Percentiles rank a stretch among this genome's conserved stretches.
Evolutionary conservation across 2,888 invertebrate genomes (phyloP).

Genomic region (Lordiphosa fenestrarum): DNA sequence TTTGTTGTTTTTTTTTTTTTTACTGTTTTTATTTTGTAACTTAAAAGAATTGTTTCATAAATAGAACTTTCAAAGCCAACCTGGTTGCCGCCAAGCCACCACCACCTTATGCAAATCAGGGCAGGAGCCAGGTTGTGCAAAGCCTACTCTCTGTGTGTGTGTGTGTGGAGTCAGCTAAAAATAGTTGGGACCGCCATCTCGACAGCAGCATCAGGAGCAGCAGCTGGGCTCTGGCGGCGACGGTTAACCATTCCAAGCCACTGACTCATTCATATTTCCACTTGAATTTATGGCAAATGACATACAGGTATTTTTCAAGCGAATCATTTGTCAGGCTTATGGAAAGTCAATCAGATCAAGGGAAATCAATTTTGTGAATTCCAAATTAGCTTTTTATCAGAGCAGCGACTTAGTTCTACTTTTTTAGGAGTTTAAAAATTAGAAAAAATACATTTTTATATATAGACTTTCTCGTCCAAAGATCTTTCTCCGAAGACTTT

Average conservation of each 20-base stretch:
- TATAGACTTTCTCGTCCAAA: no score
- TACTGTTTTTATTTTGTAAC: no score
- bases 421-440: no score
- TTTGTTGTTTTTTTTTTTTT: constrained; percentile 1
- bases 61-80: constrained; percentile 6
- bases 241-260: constrained; percentile 19
- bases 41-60: not conserved
- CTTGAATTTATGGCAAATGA: constrained; percentile 8
- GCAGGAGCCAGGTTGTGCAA: constrained; percentile 15
- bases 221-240: constrained; percentile 10
- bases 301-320: constrained; percentile 6
- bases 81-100: constrained; percentile 4
- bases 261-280: constrained; percentile 35
- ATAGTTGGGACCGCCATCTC: constrained; percentile 27
- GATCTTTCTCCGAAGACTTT: no score
- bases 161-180: constrained; percentile 34
- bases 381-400: no score
- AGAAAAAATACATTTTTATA: no score
- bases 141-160: not conserved
- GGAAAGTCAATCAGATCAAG: constrained; percentile 49
- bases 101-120: constrained; percentile 32
- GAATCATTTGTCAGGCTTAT: constrained; percentile 60
- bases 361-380: no score
- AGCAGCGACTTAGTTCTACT: no score
- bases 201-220: constrained; percentile 13